Evolutionary conservation across 2,113 vertebrate species (phyloP).

Genomic region (Myrmophylax atrothorax): DNA sequence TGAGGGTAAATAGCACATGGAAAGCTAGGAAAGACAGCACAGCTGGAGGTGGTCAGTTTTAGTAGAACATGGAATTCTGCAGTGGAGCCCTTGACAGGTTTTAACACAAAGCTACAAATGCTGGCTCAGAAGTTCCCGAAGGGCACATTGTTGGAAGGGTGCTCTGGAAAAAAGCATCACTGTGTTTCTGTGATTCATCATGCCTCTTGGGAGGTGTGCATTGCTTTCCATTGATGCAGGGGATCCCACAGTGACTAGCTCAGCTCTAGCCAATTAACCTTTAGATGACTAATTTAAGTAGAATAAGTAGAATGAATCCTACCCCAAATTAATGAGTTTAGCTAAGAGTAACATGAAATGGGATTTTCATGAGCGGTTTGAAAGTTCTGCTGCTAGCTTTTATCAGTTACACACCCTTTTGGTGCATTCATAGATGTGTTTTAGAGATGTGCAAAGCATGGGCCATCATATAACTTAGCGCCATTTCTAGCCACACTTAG

Average conservation of each 20-base stretch:
- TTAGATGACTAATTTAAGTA: neutral
- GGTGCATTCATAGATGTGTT: neutral
- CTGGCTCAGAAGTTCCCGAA: neutral
- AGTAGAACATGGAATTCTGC: neutral
- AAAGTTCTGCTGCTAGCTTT: neutral
- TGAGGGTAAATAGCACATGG: neutral
- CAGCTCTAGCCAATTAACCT: neutral
- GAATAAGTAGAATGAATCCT: neutral
- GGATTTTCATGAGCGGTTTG: neutral
- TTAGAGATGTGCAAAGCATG: neutral
- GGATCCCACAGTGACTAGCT: neutral
- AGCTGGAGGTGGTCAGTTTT: neutral
- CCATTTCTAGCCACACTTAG: neutral
- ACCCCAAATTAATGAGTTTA: neutral
- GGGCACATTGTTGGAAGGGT: neutral
- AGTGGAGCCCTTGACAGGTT: neutral
- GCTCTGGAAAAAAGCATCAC: conserved; percentile 26
- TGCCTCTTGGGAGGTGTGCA: neutral
- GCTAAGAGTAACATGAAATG: neutral
- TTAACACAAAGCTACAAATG: neutral
- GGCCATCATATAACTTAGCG: no score
- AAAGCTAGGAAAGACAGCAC: neutral
- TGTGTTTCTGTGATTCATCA: neutral
- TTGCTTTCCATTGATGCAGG: conserved; percentile 42
- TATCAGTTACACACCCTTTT: neutral